phyloP scores from a whole-genome alignment of 2,113 vertebrate genomes.

The Oplegnathus fasciatus region DNA sequence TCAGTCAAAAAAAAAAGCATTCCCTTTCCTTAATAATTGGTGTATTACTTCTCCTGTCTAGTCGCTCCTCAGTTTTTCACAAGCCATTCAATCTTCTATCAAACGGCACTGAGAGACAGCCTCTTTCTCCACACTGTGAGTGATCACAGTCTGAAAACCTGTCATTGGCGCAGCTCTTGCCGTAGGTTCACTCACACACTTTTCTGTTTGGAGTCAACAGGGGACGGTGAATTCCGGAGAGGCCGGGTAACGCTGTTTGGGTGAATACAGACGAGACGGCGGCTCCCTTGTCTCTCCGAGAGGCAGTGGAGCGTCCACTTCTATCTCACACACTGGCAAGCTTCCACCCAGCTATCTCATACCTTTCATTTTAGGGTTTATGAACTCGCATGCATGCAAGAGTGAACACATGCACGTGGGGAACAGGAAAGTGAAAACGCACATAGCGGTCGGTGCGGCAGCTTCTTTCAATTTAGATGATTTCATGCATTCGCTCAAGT shows the following conservation, averaged over 20 bases:
- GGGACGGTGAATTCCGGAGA: slow-evolving; percentile 44
- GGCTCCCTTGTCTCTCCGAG: slow-evolving; percentile 68
- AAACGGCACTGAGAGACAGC: not conserved
- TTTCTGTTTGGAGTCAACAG: slow-evolving; percentile 60
- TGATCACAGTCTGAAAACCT: slow-evolving; percentile 45
- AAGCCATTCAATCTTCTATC: slow-evolving; percentile 1
- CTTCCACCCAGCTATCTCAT: slow-evolving; percentile 71
- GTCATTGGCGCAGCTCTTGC: slow-evolving; percentile 2
- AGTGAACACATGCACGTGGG: slow-evolving; percentile 61
- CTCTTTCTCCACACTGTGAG: slow-evolving; percentile 18
- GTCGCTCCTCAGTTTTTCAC: slow-evolving; percentile 3
- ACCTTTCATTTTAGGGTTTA: slow-evolving; percentile 77
- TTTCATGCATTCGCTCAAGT: slow-evolving; percentile 30
- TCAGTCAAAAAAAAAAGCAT: not conserved
- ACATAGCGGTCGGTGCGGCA: slow-evolving; percentile 16
- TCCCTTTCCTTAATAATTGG: slow-evolving; percentile 9
- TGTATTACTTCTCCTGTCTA: not conserved
- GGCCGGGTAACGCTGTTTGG: slow-evolving; percentile 45
- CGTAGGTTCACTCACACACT: slow-evolving; percentile 9
- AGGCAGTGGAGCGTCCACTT: slow-evolving; percentile 70
- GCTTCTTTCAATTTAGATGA: slow-evolving; percentile 38
- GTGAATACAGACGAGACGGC: slow-evolving; percentile 61
- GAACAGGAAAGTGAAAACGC: slow-evolving; percentile 60
- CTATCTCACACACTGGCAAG: slow-evolving; percentile 72
- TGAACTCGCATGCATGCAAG: slow-evolving; percentile 75